Percentiles rank a stretch among this genome's conserved stretches.
phyloP scores from a whole-genome alignment of 2,888 invertebrate species.

The Amiota communis region DNA sequence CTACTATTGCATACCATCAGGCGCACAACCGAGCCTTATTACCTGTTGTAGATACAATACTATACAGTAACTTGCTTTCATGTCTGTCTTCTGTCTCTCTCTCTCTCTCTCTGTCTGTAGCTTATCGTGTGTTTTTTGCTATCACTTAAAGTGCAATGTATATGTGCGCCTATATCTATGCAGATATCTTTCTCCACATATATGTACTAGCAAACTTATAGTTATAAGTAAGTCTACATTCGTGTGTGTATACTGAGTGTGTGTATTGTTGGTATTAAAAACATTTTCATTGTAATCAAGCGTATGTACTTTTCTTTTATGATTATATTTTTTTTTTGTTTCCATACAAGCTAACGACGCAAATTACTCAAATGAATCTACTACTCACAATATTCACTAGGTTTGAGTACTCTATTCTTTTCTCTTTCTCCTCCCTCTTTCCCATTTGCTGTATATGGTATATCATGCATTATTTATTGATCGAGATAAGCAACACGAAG shows the following conservation, averaged over 20 bases:
- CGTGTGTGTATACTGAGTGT: conserved; percentile 37
- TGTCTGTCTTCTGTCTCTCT: conserved; percentile 23
- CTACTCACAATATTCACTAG: conserved; percentile 54
- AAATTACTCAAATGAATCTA: conserved; percentile 70
- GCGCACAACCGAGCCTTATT: conserved; percentile 40
- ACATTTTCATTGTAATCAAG: conserved; percentile 65
- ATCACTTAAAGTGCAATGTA: conserved; percentile 16
- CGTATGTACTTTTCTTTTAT: conserved; percentile 59
- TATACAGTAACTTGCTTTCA: background rate
- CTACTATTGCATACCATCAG: conserved; percentile 49
- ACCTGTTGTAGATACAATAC: background rate
- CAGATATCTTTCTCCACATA: conserved; percentile 27
- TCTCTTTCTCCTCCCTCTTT: conserved; percentile 31
- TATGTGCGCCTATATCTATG: conserved; percentile 23
- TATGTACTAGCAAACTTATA: conserved; percentile 7
- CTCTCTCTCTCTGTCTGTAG: conserved; percentile 27
- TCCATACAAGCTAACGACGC: conserved; percentile 55
- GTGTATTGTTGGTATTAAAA: conserved; percentile 41
- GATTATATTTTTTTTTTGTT: conserved; percentile 55
- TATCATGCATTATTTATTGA: conserved; percentile 72
- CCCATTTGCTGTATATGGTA: conserved; percentile 32
- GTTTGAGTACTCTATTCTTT: conserved; percentile 17
- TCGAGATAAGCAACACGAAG: conserved; percentile 73
- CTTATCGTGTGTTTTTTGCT: conserved; percentile 21
- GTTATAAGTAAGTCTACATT: conserved; percentile 34